Percentiles rank a stretch among this genome's conserved stretches.
These are phyloP conservation scores for Piliocolobus tephrosceles DNA, from an alignment of 2,113 vertebrate genomes.

Conservation along the genomic window DNA sequence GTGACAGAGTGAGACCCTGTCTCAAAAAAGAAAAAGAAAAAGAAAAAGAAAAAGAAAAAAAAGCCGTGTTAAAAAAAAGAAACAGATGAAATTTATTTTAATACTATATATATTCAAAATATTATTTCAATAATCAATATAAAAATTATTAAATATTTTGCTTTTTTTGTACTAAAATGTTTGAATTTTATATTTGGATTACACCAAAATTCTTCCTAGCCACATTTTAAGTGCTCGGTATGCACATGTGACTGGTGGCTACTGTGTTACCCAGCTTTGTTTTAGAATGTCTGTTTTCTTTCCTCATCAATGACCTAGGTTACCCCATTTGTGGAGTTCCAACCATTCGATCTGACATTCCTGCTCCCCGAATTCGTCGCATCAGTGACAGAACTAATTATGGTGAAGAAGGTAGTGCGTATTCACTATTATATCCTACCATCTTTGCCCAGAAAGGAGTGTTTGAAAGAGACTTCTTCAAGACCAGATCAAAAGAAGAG, in stretches of 20 bases:
- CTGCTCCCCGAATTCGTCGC: slow-evolving; percentile 84
- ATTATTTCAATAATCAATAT: neutral
- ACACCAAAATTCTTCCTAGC: neutral
- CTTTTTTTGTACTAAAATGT: neutral
- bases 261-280: neutral
- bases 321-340: slow-evolving; percentile 86
- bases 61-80: neutral
- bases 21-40: no score
- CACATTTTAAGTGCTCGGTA: neutral
- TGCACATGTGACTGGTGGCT: neutral
- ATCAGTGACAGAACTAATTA: slow-evolving; percentile 90
- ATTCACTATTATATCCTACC: slow-evolving; percentile 86
- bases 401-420: slow-evolving; percentile 84
- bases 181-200: neutral
- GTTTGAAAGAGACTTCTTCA: slow-evolving; percentile 86
- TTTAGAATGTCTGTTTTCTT: neutral
- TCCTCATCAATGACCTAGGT: slow-evolving; percentile 75
- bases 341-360: slow-evolving; percentile 86
- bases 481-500: slow-evolving; percentile 89
- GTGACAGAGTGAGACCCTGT: no score
- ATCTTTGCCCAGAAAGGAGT: slow-evolving; percentile 86
- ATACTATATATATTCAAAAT: neutral
- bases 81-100: neutral
- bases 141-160: neutral
- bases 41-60: neutral